A percentile compares a stretch with the other conserved stretches of the same genome.
phyloP scores from a whole-genome alignment of 2,113 vertebrate species.

The Cyanistes caeruleus region DNA sequence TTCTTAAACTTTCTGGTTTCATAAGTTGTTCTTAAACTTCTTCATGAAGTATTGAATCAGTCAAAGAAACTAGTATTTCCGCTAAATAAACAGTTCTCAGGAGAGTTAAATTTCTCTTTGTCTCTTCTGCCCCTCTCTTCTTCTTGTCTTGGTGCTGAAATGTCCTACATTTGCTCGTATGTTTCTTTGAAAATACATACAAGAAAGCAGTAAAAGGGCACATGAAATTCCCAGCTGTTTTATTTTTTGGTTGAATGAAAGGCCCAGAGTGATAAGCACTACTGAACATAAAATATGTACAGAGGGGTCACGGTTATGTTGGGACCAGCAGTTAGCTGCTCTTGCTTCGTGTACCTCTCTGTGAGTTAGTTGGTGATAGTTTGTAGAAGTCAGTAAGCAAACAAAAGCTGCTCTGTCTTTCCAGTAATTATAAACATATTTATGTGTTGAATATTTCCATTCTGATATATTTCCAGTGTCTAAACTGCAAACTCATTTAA shows the following conservation, averaged over 20 bases:
- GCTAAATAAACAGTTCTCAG: not conserved
- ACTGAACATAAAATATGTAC: not conserved
- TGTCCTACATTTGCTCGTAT: not conserved
- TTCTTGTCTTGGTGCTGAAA: not conserved
- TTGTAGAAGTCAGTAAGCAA: not conserved
- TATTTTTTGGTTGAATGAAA: not conserved
- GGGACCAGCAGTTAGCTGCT: not conserved
- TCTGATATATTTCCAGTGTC: not conserved
- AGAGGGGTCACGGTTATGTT: not conserved
- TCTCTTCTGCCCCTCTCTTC: not conserved
- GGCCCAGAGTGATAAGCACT: not conserved
- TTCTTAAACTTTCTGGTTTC: not conserved
- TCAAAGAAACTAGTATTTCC: not conserved
- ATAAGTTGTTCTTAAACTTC: not conserved
- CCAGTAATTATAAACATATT: not conserved
- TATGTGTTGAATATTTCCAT: not conserved
- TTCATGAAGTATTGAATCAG: not conserved
- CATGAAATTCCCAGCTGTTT: not conserved
- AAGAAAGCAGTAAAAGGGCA: not conserved
- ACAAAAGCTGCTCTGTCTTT: not conserved
- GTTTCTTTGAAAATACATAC: not conserved
- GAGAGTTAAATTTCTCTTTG: not conserved
- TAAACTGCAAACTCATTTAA: not conserved
- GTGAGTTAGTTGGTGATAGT: not conserved
- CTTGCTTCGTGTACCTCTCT: not conserved